Evolutionary conservation across 2,797 vertebrate species (phyloP).

Genomic region (Pelobates cultripes): DNA sequence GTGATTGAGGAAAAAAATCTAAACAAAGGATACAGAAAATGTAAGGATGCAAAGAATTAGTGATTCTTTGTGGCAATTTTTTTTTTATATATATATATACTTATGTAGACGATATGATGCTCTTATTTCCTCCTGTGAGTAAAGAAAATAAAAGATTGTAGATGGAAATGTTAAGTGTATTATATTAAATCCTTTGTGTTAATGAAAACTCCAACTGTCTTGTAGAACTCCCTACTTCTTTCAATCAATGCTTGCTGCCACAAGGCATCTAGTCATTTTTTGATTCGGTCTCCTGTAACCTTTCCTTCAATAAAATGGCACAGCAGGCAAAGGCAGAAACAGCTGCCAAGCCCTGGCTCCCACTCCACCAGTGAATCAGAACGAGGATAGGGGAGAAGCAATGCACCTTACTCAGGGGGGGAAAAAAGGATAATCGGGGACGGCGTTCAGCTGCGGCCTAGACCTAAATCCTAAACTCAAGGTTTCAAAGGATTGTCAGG

Average conservation of each 20-base stretch:
- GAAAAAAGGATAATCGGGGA: neutral
- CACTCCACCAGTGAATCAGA: constrained; percentile 41
- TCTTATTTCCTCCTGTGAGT: constrained; percentile 43
- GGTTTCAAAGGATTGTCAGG: constrained; percentile 71
- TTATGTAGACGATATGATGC: constrained; percentile 22
- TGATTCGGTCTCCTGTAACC: constrained; percentile 73
- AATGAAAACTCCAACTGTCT: constrained; percentile 83
- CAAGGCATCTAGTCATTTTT: constrained; percentile 78
- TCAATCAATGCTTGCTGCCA: constrained; percentile 85
- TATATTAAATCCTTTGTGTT: constrained; percentile 76
- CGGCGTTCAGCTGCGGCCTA: constrained; percentile 59
- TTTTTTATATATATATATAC: neutral
- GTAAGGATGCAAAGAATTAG: constrained; percentile 37
- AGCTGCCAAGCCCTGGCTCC: constrained; percentile 59
- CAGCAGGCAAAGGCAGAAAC: constrained; percentile 68
- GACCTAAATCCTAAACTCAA: constrained; percentile 74
- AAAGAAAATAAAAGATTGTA: constrained; percentile 61
- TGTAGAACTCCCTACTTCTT: constrained; percentile 82
- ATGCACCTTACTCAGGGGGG: constrained; percentile 28
- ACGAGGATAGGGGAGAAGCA: constrained; percentile 26
- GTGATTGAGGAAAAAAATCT: constrained; percentile 47
- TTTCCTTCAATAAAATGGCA: constrained; percentile 74
- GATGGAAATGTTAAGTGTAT: constrained; percentile 62
- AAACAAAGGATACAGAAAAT: constrained; percentile 47
- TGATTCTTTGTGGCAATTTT: constrained; percentile 1